Evolutionary conservation across 2,888 invertebrate species (phyloP).

Genomic region (Ochropleura plecta): DNA sequence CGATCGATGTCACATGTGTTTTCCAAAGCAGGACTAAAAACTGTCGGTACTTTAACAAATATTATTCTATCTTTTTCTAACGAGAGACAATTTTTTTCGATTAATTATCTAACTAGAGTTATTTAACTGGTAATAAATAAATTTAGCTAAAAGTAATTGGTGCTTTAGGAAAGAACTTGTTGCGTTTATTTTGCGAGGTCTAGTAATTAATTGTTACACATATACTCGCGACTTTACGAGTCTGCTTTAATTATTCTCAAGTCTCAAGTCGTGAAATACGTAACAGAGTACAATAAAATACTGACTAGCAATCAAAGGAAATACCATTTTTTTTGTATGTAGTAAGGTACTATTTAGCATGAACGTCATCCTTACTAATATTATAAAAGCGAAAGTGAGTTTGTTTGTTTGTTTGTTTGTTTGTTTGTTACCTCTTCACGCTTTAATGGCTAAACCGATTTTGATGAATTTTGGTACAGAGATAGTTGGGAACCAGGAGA

Average conservation of each 20-base stretch:
- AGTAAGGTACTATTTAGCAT: not conserved
- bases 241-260: conserved; percentile 5
- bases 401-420: too few relatives aligned
- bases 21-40: not conserved
- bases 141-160: not conserved
- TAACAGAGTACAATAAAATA: not conserved
- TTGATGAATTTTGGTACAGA: too few relatives aligned
- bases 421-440: too few relatives aligned
- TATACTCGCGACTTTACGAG: conserved; percentile 29
- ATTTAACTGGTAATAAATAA: too few relatives aligned
- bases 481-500: too few relatives aligned
- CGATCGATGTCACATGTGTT: conserved; percentile 13
- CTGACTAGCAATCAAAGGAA: not conserved
- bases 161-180: conserved; percentile 49
- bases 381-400: too few relatives aligned
- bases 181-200: conserved; percentile 42
- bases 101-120: not conserved
- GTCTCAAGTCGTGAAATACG: conserved; percentile 14
- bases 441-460: too few relatives aligned
- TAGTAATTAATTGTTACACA: conserved; percentile 48
- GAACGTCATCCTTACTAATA: too few relatives aligned
- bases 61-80: too few relatives aligned
- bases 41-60: not conserved
- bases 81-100: not conserved
- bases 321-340: not conserved